Evolutionary conservation across 2,113 vertebrate species (phyloP).

Genomic region (Barnardius zonarius): DNA sequence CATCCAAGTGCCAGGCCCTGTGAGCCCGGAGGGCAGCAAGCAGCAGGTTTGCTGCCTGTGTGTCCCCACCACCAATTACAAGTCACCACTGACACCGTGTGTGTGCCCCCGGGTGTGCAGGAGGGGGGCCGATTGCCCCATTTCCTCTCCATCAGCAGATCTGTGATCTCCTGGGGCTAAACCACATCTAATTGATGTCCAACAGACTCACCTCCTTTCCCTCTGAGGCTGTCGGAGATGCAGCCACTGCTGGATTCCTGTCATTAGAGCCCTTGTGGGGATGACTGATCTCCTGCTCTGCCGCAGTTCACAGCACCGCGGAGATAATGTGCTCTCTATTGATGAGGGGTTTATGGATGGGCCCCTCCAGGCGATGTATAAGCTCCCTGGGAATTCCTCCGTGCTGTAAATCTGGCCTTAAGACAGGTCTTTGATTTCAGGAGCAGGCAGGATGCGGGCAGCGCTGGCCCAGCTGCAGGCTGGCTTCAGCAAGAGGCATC

Average conservation of each 20-base stretch:
- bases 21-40: neutral
- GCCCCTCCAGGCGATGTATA: neutral
- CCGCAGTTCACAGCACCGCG: neutral
- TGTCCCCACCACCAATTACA: neutral
- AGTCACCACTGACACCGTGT: neutral
- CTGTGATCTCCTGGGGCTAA: neutral
- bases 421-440: neutral
- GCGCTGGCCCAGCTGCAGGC: neutral
- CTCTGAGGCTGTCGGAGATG: neutral
- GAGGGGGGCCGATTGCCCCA: accelerated
- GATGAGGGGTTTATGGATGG: conserved; percentile 24
- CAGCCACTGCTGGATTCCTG: neutral
- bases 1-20: accelerated
- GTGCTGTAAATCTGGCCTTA: neutral
- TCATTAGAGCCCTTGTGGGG: neutral
- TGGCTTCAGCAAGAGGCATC: neutral
- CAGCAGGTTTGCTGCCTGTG: neutral
- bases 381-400: neutral
- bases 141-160: neutral
- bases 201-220: neutral
- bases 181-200: neutral
- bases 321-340: conserved; percentile 22
- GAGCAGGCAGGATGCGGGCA: neutral
- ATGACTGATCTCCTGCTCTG: conserved; percentile 6
- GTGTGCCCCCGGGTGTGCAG: neutral